Evolutionary conservation across 2,888 invertebrate species (phyloP), one percentile per base, ranked within the genome.

Genomic region (Amphipoea oculea): DNA sequence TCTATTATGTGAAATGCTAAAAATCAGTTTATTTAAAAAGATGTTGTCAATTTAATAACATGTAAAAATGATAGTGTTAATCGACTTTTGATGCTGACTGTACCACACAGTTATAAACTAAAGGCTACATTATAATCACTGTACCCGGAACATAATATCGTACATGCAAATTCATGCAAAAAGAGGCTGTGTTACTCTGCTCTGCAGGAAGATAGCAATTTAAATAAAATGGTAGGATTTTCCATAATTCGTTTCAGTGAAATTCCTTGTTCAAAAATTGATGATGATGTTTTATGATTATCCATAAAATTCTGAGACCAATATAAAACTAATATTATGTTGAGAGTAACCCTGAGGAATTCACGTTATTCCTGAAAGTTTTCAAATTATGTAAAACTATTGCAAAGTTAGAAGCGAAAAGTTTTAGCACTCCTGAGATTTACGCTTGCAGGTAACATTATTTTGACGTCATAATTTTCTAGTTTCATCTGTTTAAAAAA

Each of bases 381-480:
- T 73, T 74, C 29, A 78, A 86, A 88, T 78, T 88, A 82, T 82
- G 73, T 72, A 66, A 85, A 86, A 85, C 60, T 81, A 51, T 73
- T 78, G 60, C 81, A 79, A 85, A 79, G 70, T 76, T 68, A 66
- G 68, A 75, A 73, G 67, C 67, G 51, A 81, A 88, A 84, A 87
- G 79, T 87, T 87, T 76, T 51, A 68, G 42, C 42, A 73, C 62
- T 65, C 68, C 54, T n/a, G 68, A 62, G 66, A 85, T 76, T 79
- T 71, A 36, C 40, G 48, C 29, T 45, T 60, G 45, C 42, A 71
- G 42, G 36, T 36, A n/a, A 66, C 9, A 17, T 29, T 14, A 1
- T 66, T 73, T 51, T 42, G 0, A 14, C 14, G 11, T 29, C 0
- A n/a, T 9, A 20, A 9, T 65, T 17, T 62, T 45, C 36, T 17